phyloP scores from a whole-genome alignment of 2,113 vertebrate species.

The Channa argus region DNA sequence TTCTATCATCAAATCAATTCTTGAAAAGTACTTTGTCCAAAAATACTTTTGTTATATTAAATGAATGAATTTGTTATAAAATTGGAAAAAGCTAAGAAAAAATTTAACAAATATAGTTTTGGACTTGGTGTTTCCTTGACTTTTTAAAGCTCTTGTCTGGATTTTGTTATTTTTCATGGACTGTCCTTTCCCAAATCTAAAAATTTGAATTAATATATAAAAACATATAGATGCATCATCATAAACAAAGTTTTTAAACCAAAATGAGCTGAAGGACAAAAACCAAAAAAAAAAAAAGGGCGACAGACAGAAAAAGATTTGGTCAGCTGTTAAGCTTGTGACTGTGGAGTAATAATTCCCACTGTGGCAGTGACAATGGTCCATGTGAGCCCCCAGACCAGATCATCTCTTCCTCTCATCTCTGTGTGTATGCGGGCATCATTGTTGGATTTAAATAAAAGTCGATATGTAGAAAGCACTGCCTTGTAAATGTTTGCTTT shows the following conservation, averaged over 20 bases:
- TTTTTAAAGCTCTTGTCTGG: too few species aligned
- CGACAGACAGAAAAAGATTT: constrained; percentile 51
- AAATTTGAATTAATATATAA: background rate
- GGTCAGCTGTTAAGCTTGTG: constrained; percentile 58
- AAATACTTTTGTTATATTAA: too few species aligned
- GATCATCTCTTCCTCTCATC: constrained; percentile 60
- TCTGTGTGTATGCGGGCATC: constrained; percentile 46
- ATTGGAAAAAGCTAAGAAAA: too few species aligned
- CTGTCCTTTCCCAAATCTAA: too few species aligned
- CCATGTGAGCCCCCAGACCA: constrained; percentile 55
- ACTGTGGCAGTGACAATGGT: constrained; percentile 59
- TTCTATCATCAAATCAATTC: too few species aligned
- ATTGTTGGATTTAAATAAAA: constrained; percentile 56
- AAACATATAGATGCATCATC: constrained; percentile 6
- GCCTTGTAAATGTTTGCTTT: constrained; percentile 37
- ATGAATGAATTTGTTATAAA: too few species aligned
- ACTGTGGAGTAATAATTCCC: constrained; percentile 56
- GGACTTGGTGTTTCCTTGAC: too few species aligned
- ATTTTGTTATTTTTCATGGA: too few species aligned
- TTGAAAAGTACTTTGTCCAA: too few species aligned
- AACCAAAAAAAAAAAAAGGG: constrained; percentile 7
- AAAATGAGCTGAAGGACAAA: too few species aligned
- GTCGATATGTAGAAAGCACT: constrained; percentile 42
- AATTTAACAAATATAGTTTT: too few species aligned
- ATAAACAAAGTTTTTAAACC: constrained; percentile 21